Evolutionary conservation across 2,797 vertebrate species (phyloP), one percentile per base, ranked within the genome.

Genomic region (Sternotherus odoratus): DNA sequence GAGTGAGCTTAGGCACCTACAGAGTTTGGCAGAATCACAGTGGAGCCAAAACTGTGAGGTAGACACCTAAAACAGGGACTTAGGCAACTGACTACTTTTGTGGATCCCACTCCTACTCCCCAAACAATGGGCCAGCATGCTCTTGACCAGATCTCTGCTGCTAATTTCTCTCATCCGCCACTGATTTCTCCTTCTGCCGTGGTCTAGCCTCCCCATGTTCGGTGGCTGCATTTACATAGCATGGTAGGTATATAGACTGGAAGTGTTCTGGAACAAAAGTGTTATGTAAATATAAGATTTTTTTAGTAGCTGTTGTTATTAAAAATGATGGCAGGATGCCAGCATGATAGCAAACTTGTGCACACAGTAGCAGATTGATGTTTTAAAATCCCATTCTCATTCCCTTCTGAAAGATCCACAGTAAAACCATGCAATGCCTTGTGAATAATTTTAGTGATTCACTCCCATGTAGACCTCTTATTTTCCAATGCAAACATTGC

Each of bases 71-170:
- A 66, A 66, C 60, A 66, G 56, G 3, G 57, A 63, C 30, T 63
- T 63, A n/a, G 33, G 60, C 7, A 66, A 17, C 60, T 30, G 19
- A 36, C 33, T 66, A 19, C 16, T 36, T 63, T 63, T 63, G 60
- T 66, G 60, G 33, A 36, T 66, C 4, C 33, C 33, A 96, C 96
- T 96, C 96, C 91, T 95, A 92, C 96, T 95, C 82, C 94, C 96
- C 90, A 93, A 87, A 82, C 43, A 90, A 87, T 96, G 96, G 95
- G 94, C 96, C 95, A 94, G 95, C 79, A 89, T 96, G 95, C 89
- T 95, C 96, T 66, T 36, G 33, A 33, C n/a, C 60, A 66, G 33
- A 19, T 36, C 60, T 33, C 17, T 66, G 60, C 30, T 21, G 8
- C 17, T 33, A n/a, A 9, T 66, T n/a, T 66, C 60, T 66, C 17